A percentile compares a stretch with the other conserved stretches of the same genome.
Conservation (phyloP, 2,113 vertebrate genomes). For the Gavia stellata region DNA sequence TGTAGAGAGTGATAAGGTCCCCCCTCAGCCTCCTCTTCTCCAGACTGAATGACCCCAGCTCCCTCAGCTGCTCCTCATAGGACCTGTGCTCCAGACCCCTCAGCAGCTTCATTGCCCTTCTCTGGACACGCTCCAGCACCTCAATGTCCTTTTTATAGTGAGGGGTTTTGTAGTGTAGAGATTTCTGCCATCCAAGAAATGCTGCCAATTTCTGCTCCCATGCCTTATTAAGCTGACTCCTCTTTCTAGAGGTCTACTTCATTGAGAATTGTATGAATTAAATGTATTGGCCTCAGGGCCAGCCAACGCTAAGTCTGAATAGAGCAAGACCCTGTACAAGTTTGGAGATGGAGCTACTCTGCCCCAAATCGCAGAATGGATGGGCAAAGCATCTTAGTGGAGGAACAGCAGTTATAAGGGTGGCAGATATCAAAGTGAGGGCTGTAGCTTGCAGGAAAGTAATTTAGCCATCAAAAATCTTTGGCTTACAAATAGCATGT, state of each 20-base stretch:
- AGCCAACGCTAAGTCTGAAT: not conserved
- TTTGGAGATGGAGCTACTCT: not conserved
- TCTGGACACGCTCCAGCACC: too few relatives aligned
- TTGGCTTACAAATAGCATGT: not conserved
- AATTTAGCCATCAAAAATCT: not conserved
- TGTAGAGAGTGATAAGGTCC: too few relatives aligned
- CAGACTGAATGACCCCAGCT: too few relatives aligned
- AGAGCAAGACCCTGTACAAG: not conserved
- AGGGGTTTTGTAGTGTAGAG: too few relatives aligned
- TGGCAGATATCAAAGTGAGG: not conserved
- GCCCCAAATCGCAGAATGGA: not conserved
- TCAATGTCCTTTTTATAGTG: too few relatives aligned
- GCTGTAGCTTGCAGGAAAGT: not conserved
- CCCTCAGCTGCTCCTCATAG: too few relatives aligned
- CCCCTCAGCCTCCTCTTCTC: too few relatives aligned
- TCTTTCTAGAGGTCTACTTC: not conserved
- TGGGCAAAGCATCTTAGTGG: not conserved
- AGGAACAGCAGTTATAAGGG: not conserved
- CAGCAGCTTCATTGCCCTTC: too few relatives aligned
- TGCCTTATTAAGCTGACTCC: not conserved
- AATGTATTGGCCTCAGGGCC: not conserved
- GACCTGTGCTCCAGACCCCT: too few relatives aligned
- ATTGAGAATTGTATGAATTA: not conserved
- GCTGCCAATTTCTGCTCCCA: not conserved
- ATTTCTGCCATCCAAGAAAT: not conserved